Evolutionary conservation across 2,888 invertebrate species (phyloP).

Genomic region (Himalopsyche anomala): DNA sequence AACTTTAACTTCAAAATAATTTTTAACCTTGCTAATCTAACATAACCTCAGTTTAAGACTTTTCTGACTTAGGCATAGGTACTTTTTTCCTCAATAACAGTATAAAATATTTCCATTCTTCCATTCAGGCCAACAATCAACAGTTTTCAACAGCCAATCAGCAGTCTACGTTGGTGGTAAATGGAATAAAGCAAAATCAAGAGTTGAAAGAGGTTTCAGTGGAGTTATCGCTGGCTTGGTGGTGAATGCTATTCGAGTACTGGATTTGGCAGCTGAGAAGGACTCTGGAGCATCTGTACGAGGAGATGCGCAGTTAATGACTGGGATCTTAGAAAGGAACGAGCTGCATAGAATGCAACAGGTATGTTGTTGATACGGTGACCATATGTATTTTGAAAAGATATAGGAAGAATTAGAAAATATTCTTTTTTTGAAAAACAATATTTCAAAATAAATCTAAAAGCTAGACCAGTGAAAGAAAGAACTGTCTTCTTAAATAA

Average conservation of each 20-base stretch:
- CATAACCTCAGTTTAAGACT: not conserved
- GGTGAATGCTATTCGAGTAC: constrained; percentile 88
- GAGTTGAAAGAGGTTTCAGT: constrained; percentile 87
- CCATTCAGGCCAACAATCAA: constrained; percentile 85
- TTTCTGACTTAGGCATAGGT: not conserved
- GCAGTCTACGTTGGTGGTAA: constrained; percentile 92
- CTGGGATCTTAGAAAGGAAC: constrained; percentile 85
- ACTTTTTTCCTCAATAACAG: constrained; percentile 38
- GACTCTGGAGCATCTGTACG: constrained; percentile 86
- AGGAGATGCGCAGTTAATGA: constrained; percentile 89
- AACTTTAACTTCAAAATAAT: no score
- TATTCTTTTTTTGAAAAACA: no score
- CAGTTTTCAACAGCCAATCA: constrained; percentile 94
- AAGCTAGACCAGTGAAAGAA: no score
- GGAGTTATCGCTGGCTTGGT: constrained; percentile 94
- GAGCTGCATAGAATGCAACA: constrained; percentile 91
- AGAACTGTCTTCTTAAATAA: no score
- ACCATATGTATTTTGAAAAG: no score
- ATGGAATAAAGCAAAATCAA: constrained; percentile 82
- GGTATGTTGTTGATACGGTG: constrained; percentile 71
- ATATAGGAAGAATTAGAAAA: no score
- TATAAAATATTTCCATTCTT: no score
- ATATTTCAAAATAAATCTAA: no score
- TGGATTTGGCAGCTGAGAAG: constrained; percentile 91
- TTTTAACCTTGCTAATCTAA: no score